Evolutionary conservation across 2,888 invertebrate genomes (phyloP).

Genomic region (Coenonympha arcania): DNA sequence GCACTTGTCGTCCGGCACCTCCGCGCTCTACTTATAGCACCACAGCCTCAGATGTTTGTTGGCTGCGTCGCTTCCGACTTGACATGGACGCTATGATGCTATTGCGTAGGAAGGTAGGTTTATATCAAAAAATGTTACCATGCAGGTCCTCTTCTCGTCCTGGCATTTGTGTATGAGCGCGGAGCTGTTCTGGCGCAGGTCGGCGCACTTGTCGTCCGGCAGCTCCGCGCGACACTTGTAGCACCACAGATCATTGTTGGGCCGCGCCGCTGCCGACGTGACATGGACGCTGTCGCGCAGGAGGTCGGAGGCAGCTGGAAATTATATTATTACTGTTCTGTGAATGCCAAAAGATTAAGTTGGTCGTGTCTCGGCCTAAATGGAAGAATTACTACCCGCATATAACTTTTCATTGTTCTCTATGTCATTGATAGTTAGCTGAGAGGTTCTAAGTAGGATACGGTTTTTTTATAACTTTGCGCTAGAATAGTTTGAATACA

Average conservation of each 20-base stretch:
- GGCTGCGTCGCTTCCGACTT: too few relatives aligned
- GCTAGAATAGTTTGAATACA: too few relatives aligned
- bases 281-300: slow-evolving; percentile 79
- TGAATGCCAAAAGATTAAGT: neutral
- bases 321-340: neutral
- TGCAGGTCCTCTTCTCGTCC: slow-evolving; percentile 83
- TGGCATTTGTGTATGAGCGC: slow-evolving; percentile 81
- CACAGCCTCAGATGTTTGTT: too few relatives aligned
- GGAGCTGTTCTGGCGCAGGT: slow-evolving; percentile 75
- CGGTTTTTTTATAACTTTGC: too few relatives aligned
- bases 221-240: slow-evolving; percentile 86
- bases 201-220: slow-evolving; percentile 81
- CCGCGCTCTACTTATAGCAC: too few relatives aligned
- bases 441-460: too few relatives aligned
- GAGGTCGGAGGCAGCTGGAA: slow-evolving; percentile 59
- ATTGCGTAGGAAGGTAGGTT: too few relatives aligned
- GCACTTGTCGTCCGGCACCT: slow-evolving; percentile 20
- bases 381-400: too few relatives aligned
- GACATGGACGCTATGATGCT: too few relatives aligned
- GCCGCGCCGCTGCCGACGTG: slow-evolving; percentile 85
- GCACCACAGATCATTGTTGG: slow-evolving; percentile 86
- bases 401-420: too few relatives aligned
- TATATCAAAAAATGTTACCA: too few relatives aligned
- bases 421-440: too few relatives aligned
- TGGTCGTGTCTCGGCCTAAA: neutral